A percentile compares a stretch with the other conserved stretches of the same genome.
Conservation (phyloP, 1,140 invertebrate genomes). For the Hylyphantes graminicola region DNA sequence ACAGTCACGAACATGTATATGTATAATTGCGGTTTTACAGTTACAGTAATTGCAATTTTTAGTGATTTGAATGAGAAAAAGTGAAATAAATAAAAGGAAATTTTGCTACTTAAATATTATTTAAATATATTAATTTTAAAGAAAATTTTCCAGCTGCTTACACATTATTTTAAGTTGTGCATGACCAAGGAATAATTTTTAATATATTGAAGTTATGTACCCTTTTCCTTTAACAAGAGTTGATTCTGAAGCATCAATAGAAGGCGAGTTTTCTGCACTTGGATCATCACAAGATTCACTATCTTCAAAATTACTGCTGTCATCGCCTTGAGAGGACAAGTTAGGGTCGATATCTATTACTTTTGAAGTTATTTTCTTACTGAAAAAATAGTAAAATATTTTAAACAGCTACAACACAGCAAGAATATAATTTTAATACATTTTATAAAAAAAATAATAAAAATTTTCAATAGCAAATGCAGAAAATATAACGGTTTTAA, state of each 20-base stretch:
- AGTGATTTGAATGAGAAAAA: too few relatives aligned
- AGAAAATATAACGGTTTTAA: too few relatives aligned
- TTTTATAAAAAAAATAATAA: not conserved
- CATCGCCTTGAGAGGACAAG: slow-evolving; percentile 17
- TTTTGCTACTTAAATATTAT: too few relatives aligned
- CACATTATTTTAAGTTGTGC: too few relatives aligned
- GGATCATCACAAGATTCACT: slow-evolving; percentile 47
- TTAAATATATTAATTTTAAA: too few relatives aligned
- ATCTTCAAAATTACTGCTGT: slow-evolving; percentile 25
- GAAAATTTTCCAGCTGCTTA: too few relatives aligned
- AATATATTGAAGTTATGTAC: not conserved
- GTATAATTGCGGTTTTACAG: too few relatives aligned
- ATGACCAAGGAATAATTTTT: not conserved
- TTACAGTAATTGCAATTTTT: too few relatives aligned
- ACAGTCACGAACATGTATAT: too few relatives aligned
- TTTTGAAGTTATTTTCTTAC: not conserved
- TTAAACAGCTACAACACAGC: not conserved
- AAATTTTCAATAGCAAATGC: not conserved
- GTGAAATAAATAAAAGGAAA: too few relatives aligned
- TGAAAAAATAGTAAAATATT: not conserved
- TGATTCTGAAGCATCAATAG: not conserved
- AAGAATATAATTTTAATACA: not conserved
- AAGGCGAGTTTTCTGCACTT: not conserved
- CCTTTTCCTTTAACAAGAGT: slow-evolving; percentile 22
- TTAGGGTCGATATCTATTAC: not conserved